A percentile compares a stretch with the other conserved stretches of the same genome.
phyloP scores from a whole-genome alignment of 1,140 invertebrate genomes.

The Drosophila obscura region DNA sequence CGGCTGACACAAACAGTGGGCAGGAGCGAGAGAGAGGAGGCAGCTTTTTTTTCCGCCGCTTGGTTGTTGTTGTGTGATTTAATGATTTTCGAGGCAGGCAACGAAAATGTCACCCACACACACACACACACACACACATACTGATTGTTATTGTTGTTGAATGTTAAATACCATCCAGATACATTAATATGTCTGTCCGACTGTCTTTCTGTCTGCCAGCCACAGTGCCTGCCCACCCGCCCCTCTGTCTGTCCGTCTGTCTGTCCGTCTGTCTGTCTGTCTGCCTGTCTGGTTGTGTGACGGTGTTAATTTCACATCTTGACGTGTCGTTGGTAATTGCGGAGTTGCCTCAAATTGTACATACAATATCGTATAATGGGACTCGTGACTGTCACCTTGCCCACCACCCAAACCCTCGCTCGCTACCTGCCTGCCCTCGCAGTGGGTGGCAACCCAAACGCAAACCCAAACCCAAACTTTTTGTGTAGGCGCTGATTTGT shows the following conservation, averaged over 20 bases:
- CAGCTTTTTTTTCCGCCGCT: constrained; percentile 38
- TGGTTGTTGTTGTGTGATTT: constrained; percentile 65
- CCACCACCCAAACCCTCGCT: constrained; percentile 1
- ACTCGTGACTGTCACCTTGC: constrained; percentile 61
- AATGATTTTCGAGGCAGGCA: constrained; percentile 73
- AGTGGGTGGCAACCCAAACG: neutral
- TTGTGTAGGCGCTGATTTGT: constrained; percentile 72
- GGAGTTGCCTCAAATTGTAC: constrained; percentile 77
- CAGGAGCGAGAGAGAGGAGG: neutral
- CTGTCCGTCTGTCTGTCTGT: constrained; percentile 15
- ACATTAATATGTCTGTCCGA: constrained; percentile 76
- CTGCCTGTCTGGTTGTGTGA: constrained; percentile 66
- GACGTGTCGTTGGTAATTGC: constrained; percentile 82
- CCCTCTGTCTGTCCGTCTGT: neutral
- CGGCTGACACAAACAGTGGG: constrained; percentile 69
- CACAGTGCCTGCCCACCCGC: constrained; percentile 13
- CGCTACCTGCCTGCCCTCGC: neutral
- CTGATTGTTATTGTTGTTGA: constrained; percentile 75
- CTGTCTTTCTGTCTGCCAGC: constrained; percentile 44
- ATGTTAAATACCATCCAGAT: constrained; percentile 81
- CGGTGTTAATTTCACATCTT: constrained; percentile 83
- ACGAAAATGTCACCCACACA: constrained; percentile 66
- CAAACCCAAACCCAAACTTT: constrained; percentile 42
- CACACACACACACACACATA: constrained; percentile 53
- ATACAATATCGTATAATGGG: constrained; percentile 62